Evolutionary conservation across 2,888 invertebrate species (phyloP), one percentile per base, ranked within the genome.

Genomic region (Chymomyza caudatula): DNA sequence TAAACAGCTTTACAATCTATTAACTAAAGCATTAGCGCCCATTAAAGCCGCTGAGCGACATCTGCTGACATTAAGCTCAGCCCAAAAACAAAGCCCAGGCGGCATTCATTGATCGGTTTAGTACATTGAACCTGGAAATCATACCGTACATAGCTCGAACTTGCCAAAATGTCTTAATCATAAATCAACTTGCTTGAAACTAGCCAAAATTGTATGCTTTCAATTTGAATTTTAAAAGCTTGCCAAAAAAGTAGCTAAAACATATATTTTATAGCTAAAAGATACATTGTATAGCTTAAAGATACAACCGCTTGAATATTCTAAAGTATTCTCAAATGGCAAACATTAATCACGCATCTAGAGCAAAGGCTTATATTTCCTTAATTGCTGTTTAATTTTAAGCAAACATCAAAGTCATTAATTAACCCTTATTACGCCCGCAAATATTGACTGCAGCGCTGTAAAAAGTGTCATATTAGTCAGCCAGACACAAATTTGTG

Each of bases 101-200:
- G 65, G 75, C 60, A 60, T 25, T 37, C 49, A 63, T 58, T 67
- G 54, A n/a, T 43, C 49, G 54, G 54, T 59, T 49, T 60, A 63
- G 78, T 67, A 69, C 76, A 76, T 62, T 78, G 76, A 76, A 75
- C 76, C 76, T 76, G 76, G 66, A 78, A 65, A 59, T 47, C 23
- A 2, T n/a, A n/a, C n/a, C n/a, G n/a, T n/a, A n/a, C n/a, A n/a
- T 25, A 8, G 13, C 17, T 13, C 51, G 20, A 17, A 51, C 20
- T 1, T 47, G n/a, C 17, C 17, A 47, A n/a, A 17, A 47, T 25
- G 5, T 8, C 29, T 37, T 37, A 51, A 22, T 19, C 11, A 20
- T 51, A 47, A 47, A 47, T 47, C 19, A 47, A 8, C n/a, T 11
- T 47, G 47, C 47, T 47, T 19, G 4, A 17, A 47, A 47, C n/a